Conservation (phyloP, 2,797 vertebrate species). For the Philypnodon macrostomus region DNA sequence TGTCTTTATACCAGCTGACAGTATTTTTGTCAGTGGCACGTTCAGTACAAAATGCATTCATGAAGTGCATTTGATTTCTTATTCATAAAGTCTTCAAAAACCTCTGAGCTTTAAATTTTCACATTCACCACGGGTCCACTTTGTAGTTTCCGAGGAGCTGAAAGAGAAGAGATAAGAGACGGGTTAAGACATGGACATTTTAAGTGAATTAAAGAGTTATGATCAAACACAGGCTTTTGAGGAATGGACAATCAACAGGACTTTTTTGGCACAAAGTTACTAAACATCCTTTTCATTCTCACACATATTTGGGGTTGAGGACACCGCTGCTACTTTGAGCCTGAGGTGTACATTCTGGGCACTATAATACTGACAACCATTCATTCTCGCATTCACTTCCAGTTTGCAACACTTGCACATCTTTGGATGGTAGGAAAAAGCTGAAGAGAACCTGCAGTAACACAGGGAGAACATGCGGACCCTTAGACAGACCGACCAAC, state of each 20-base stretch:
- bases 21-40: neutral
- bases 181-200: neutral
- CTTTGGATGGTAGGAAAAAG: no score
- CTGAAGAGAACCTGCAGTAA: no score
- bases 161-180: neutral
- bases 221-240: neutral
- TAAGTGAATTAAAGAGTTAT: neutral
- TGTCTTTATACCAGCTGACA: neutral
- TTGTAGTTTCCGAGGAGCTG: constrained; percentile 2
- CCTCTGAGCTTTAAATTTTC: constrained; percentile 3
- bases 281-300: no score
- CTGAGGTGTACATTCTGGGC: no score
- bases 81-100: constrained; percentile 4
- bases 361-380: no score
- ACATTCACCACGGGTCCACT: neutral
- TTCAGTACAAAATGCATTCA: constrained; percentile 2
- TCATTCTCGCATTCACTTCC: no score
- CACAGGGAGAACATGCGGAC: no score
- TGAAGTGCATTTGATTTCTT: constrained; percentile 4
- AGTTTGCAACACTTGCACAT: no score
- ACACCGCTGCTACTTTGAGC: no score
- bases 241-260: constrained; percentile 13
- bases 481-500: no score
- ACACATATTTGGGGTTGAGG: no score
- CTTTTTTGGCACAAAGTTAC: no score